A percentile compares a stretch with the other conserved stretches of the same genome.
These are phyloP conservation scores for Neotoma lepida DNA, from an alignment of 2,113 vertebrate genomes.

Conservation along the genomic window DNA sequence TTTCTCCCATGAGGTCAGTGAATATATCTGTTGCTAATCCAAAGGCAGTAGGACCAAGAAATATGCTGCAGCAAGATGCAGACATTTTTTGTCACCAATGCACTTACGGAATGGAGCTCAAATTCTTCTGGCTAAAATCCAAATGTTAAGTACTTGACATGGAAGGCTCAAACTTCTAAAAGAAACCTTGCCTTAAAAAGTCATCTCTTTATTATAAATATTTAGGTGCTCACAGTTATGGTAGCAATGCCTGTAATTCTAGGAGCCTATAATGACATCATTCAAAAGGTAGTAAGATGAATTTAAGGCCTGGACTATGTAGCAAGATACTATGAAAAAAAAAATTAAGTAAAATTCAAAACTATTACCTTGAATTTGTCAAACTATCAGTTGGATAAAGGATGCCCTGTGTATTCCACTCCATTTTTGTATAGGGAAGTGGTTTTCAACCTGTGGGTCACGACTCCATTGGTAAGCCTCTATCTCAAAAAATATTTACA, in stretches of 20 bases:
- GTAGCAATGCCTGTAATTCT: not conserved
- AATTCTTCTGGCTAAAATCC: conserved; percentile 46
- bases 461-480: not conserved
- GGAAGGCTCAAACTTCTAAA: conserved; percentile 14
- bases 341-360: not conserved
- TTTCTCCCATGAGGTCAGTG: conserved; percentile 47
- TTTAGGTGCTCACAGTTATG: not conserved
- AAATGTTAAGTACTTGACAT: conserved; percentile 43
- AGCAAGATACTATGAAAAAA: not conserved
- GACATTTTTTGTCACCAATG: conserved; percentile 41
- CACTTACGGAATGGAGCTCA: conserved; percentile 32
- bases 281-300: not conserved
- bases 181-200: not conserved
- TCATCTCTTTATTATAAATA: conserved; percentile 47
- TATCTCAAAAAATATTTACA: not conserved
- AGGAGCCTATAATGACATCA: not conserved
- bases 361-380: conserved; percentile 33
- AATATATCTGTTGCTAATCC: conserved; percentile 58
- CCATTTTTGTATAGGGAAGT: not conserved
- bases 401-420: conserved; percentile 7
- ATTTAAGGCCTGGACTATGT: not conserved
- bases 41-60: conserved; percentile 25
- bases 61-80: not conserved
- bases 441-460: not conserved
- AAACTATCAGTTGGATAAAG: conserved; percentile 44